Evolutionary conservation across 1,140 invertebrate species (phyloP), one percentile per base, ranked within the genome.

Genomic region (Telenomus remus): DNA sequence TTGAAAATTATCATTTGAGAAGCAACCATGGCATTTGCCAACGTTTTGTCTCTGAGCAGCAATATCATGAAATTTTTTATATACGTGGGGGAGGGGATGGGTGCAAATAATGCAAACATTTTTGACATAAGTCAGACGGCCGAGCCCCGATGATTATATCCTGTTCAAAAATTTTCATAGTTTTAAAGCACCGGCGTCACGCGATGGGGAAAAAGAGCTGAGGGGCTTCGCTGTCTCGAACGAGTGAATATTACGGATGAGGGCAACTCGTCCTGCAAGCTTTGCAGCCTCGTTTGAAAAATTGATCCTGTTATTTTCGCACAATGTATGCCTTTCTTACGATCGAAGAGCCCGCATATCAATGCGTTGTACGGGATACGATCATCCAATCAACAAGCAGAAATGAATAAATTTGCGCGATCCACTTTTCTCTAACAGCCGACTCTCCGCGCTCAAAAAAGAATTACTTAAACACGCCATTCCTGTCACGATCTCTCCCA

Each of bases 231-330:
- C 72, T 66, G 70, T 60, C 61, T 65, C n/a, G 59, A 48, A 55
- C 72, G 68, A 77, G 53, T 68, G 64, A 63, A 66, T 72, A 72
- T 72, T 72, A 71, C 75, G 68, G 68, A 72, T 71, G 68, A 64
- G 54, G 64, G 64, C 54, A 65, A 78, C 64, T 78, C 69, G 69
- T 73, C 69, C 69, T 65, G 63, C 75, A 71, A 71, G 68, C 68
- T 72, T 72, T 59, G 59, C 63, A 77, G 46, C 57, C 69, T 70
- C 69, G 65, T 73, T 73, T 69, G 61, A 78, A 78, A 78, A 73
- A 74, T 78, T 70, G 76, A 78, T 78, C 76, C 65, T 73, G 76
- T 78, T 78, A 78, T 78, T 78, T 78, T 71, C 65, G 69, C 66
- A 49, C 65, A 66, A 71, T 61, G 70, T 57, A 68, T 74, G 66